Percentiles rank a stretch among this genome's conserved stretches.
phyloP scores from a whole-genome alignment of 2,113 vertebrate genomes.

The Oophaga pumilio region DNA sequence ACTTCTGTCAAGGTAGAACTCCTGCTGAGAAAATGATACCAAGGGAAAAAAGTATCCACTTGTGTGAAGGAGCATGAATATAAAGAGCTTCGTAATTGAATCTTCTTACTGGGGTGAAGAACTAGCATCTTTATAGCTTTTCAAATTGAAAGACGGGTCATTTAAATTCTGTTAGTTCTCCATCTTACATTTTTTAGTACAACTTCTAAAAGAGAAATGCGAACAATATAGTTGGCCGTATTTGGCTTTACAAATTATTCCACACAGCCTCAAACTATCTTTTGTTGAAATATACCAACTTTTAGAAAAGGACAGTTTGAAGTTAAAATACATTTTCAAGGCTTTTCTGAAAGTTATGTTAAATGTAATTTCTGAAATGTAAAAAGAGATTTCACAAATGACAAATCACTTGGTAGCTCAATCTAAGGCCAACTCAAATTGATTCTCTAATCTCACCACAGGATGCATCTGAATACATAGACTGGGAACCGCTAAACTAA shows the following conservation, averaged over 20 bases:
- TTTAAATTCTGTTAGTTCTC: slow-evolving; percentile 79
- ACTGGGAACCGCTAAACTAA: slow-evolving; percentile 52
- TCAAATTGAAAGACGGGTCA: slow-evolving; percentile 74
- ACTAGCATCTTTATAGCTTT: slow-evolving; percentile 74
- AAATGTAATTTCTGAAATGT: slow-evolving; percentile 71
- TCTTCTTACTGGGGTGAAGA: slow-evolving; percentile 76
- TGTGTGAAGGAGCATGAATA: slow-evolving; percentile 75
- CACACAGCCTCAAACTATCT: slow-evolving; percentile 77
- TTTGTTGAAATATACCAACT: slow-evolving; percentile 77
- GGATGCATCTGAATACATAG: slow-evolving; percentile 55
- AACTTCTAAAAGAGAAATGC: slow-evolving; percentile 74
- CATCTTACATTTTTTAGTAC: slow-evolving; percentile 73
- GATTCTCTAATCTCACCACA: slow-evolving; percentile 58
- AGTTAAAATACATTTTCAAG: slow-evolving; percentile 75
- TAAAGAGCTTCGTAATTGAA: slow-evolving; percentile 77
- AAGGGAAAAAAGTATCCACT: slow-evolving; percentile 70
- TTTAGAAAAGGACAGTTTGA: slow-evolving; percentile 76
- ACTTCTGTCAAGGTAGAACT: slow-evolving; percentile 66
- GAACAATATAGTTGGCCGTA: slow-evolving; percentile 74
- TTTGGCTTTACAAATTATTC: slow-evolving; percentile 80
- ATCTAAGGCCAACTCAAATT: slow-evolving; percentile 57
- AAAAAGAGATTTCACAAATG: slow-evolving; percentile 59
- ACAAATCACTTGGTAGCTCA: slow-evolving; percentile 59
- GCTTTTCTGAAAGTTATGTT: slow-evolving; percentile 70
- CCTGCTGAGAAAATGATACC: slow-evolving; percentile 76